Conservation (phyloP, 2,888 invertebrate species). For the Melinaea marsaeus region DNA sequence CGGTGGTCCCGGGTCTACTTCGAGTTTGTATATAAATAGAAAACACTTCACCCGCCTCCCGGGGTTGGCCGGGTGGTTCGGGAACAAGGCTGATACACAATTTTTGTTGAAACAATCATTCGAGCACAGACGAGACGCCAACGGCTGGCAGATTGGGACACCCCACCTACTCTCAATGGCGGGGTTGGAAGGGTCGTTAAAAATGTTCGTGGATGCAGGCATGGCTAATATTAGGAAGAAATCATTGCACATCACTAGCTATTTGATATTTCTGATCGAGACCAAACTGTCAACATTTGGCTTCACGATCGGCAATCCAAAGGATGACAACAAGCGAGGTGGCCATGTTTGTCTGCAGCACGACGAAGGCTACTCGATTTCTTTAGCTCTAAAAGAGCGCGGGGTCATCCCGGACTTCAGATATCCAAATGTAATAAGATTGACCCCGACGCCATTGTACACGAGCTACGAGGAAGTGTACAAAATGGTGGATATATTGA, state of each 20-base stretch:
- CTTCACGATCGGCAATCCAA: slow-evolving; percentile 54
- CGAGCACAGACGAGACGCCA: slow-evolving; percentile 57
- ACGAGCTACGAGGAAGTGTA: slow-evolving; percentile 61
- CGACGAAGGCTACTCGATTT: slow-evolving; percentile 58
- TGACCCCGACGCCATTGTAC: slow-evolving; percentile 59
- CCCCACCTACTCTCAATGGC: slow-evolving; percentile 60
- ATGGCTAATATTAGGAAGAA: slow-evolving; percentile 56
- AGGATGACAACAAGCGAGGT: slow-evolving; percentile 53
- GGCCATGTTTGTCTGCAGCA: slow-evolving; percentile 64
- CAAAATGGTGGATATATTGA: slow-evolving; percentile 49
- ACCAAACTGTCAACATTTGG: slow-evolving; percentile 47
- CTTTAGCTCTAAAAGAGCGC: slow-evolving; percentile 51
- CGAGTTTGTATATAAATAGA: slow-evolving; percentile 58
- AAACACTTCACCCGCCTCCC: slow-evolving; percentile 55
- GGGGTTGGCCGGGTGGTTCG: slow-evolving; percentile 62
- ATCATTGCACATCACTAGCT: slow-evolving; percentile 61
- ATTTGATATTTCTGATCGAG: slow-evolving; percentile 61
- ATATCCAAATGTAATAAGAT: slow-evolving; percentile 58
- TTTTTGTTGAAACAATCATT: slow-evolving; percentile 57
- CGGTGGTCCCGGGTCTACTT: slow-evolving; percentile 60
- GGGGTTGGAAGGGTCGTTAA: slow-evolving; percentile 57
- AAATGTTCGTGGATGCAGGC: slow-evolving; percentile 55
- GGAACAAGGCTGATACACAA: slow-evolving; percentile 55
- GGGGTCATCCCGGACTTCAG: slow-evolving; percentile 58
- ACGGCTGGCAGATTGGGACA: slow-evolving; percentile 62